Evolutionary conservation across 2,113 vertebrate genomes (phyloP).

Genomic region (Micronisus gabar): DNA sequence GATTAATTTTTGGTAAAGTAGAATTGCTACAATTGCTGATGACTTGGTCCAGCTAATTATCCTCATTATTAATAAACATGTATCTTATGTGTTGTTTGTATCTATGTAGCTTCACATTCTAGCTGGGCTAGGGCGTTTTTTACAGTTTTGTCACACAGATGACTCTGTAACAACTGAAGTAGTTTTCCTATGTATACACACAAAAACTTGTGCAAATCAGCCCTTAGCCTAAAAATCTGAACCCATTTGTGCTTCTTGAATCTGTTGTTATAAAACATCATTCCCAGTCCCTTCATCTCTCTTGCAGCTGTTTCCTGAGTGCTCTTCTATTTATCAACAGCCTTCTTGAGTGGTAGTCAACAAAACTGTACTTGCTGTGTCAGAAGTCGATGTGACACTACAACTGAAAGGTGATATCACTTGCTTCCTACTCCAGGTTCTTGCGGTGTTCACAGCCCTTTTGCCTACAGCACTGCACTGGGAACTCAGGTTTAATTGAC

Average conservation of each 20-base stretch:
- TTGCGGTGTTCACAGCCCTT: neutral
- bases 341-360: neutral
- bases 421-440: neutral
- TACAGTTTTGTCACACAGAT: neutral
- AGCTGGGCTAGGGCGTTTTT: neutral
- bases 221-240: neutral
- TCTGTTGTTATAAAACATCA: neutral
- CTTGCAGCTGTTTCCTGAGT: constrained; percentile 18
- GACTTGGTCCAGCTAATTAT: neutral
- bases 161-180: neutral
- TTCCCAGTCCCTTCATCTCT: neutral
- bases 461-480: neutral
- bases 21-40: neutral
- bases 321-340: constrained; percentile 18
- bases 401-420: neutral
- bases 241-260: neutral
- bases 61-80: neutral
- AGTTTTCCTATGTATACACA: accelerated
- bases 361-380: neutral
- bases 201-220: neutral
- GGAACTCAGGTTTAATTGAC: neutral
- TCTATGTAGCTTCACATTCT: neutral
- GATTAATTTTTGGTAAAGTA: neutral
- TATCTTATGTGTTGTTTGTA: neutral
- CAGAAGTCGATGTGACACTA: neutral